These are phyloP conservation scores for Chaetura pelagica DNA, from an alignment of 2,113 vertebrate species.

Conservation along the genomic window DNA sequence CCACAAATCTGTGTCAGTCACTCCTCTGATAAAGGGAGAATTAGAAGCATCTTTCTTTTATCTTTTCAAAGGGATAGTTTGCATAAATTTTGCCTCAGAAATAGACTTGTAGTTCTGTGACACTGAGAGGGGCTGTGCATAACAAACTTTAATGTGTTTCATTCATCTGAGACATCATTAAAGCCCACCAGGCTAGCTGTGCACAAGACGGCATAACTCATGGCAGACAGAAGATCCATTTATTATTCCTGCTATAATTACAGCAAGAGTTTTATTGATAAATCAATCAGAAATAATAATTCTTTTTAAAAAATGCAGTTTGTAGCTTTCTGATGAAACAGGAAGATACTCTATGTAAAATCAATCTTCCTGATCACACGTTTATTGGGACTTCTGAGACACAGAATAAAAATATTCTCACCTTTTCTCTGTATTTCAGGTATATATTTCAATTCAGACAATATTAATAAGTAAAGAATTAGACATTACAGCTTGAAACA, in stretches of 20 bases:
- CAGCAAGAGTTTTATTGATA: slow-evolving; percentile 72
- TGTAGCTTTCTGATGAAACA: slow-evolving; percentile 41
- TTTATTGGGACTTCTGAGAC: slow-evolving; percentile 14
- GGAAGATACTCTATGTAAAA: slow-evolving; percentile 56
- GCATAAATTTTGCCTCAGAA: slow-evolving; percentile 34
- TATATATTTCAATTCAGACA: slow-evolving; percentile 40
- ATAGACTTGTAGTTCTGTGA: neutral
- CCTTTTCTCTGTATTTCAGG: slow-evolving; percentile 34
- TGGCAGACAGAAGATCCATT: slow-evolving; percentile 72
- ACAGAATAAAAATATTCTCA: slow-evolving; percentile 30
- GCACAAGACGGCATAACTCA: slow-evolving; percentile 66
- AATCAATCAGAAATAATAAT: slow-evolving; percentile 72
- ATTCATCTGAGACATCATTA: slow-evolving; percentile 70
- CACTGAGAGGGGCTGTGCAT: slow-evolving; percentile 29
- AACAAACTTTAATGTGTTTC: slow-evolving; percentile 62
- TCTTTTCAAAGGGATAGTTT: slow-evolving; percentile 37
- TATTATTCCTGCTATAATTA: slow-evolving; percentile 78
- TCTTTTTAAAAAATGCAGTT: slow-evolving; percentile 52
- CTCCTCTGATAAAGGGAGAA: slow-evolving; percentile 14
- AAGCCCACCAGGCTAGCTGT: slow-evolving; percentile 47
- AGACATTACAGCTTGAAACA: neutral
- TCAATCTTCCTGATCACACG: neutral
- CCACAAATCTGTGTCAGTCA: neutral
- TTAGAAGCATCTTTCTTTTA: neutral
- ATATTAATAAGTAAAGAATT: neutral